Base-by-base conservation (phyloP, 2,797 vertebrate species). In the Lagodon rhomboides region DNA sequence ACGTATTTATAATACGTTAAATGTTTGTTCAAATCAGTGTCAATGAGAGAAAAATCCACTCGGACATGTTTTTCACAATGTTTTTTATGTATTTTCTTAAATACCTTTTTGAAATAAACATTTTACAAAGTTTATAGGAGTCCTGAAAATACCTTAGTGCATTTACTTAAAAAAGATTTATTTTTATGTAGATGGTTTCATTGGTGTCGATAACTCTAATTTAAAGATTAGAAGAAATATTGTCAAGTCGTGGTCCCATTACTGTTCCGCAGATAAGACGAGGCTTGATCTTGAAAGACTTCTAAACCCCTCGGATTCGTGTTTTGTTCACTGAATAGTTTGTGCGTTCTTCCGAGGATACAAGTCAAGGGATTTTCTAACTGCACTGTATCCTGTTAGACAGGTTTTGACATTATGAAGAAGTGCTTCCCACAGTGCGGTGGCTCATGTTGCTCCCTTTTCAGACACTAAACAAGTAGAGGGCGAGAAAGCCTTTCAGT, bases 401-500 rank as follows among this genome's bases (percentile, higher is more conserved):
- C 67, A 80, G 80, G 87, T 89, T 92, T 77, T 13, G 43, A 44
- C 20, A 73, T 60, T 34, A 20, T 18, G 30, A 34, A n/a, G 27
- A 67, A 46, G 47, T n/a, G 50, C 73, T 83, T 77, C 68, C 55
- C 59, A 68, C 71, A 27, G 30, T 38, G 12, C 10, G 30, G 63
- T 9, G 76, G 71, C 77, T 90, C 87, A 86, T 59, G 61, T 91
- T 84, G 73, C 85, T 83, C 12, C 51, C 61, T 59, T 87, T 87
- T 90, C 75, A 82, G 77, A 16, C 51, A n/a, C 38, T 22, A 7
- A 82, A 75, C 77, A 78, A 44, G 20, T 5, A 1, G 41, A 63
- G 23, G 13, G 51, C 76, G 64, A 75, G 58, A 80, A 87, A 22
- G 49, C 54, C 49, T 83, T 83, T 89, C 73, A 82, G 70, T 16